Base-by-base conservation (phyloP, 2,113 vertebrate genomes). In the Ciconia maguari region DNA sequence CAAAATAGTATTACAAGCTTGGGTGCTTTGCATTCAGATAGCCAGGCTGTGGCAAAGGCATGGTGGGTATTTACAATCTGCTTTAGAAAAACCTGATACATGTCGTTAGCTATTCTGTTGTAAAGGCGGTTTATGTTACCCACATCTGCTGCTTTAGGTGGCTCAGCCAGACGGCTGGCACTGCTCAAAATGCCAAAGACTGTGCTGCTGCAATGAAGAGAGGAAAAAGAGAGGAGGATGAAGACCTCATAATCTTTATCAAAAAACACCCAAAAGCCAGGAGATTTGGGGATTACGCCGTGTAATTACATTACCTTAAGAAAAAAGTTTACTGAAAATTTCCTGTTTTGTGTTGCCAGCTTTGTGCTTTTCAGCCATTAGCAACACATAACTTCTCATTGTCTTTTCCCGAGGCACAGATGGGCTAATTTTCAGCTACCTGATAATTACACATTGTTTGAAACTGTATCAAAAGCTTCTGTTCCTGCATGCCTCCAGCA, bases 361-460 rank as follows among this genome's bases (percentile, higher is more conserved):
- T 38, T 38, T 38, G 38, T 38, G 12, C 94, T 96, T 97, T 96
- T 91, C 94, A 97, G 92, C 78, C 94, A 96, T 97, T 97, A 95
- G 96, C 93, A 97, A 97, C 96, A 97, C 94, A 87, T 61, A 93
- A 83, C 87, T 96, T 83, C 75, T 49, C 94, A 93, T 95, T 96
- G 96, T 96, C 93, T 96, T 88, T 44, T 88, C 96, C 82, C 0
- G 78, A 97, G 96, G 96, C 96, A 90, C 93, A 96, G 96, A 96
- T 94, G 96, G 94, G 96, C 96, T 94, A 87, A 95, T 96, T 96
- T 97, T 90, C 94, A 96, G 85, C 92, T 97, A 96, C 96, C 96
- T 97, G 96, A 97, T 96, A 96, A 96, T 97, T 97, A 94, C 90
- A 51, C 90, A 80, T 96, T 95, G 93, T 97, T 97, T 95, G 96